A percentile compares a stretch with the other conserved stretches of the same genome.
These are phyloP conservation scores for Palythoa caribaeorum DNA, from an alignment of 92 coral and sea anemone genomes.

Conservation along the genomic window DNA sequence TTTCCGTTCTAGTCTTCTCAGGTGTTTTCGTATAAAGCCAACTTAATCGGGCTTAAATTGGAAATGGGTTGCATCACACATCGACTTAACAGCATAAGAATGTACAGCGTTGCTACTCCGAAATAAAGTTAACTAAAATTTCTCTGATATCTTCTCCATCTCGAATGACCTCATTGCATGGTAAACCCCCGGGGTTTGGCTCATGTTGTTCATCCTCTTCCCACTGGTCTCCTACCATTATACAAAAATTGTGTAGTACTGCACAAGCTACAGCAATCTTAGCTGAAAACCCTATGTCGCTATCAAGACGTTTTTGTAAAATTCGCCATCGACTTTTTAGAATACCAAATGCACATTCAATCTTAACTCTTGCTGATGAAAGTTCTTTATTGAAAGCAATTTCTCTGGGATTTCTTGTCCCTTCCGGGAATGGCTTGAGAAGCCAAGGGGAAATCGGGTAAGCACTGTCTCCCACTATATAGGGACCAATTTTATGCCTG, in stretches of 20 bases:
- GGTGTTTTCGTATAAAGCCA: not conserved
- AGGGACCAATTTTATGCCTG: constrained; percentile 37
- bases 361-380: constrained; percentile 37
- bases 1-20: constrained; percentile 1
- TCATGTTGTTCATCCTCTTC: constrained; percentile 29
- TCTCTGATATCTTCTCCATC: constrained; percentile 63
- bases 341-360: constrained; percentile 54
- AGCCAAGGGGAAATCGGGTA: constrained; percentile 61
- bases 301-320: constrained; percentile 41
- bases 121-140: constrained; percentile 44
- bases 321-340: constrained; percentile 42
- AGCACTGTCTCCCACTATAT: constrained; percentile 61
- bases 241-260: constrained; percentile 48
- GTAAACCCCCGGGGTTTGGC: constrained; percentile 14
- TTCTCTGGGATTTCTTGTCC: constrained; percentile 50
- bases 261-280: constrained; percentile 52
- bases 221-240: constrained; percentile 49
- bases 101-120: constrained; percentile 11
- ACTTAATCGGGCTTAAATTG: not conserved
- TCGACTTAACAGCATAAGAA: not conserved
- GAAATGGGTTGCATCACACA: not conserved
- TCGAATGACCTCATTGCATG: constrained; percentile 29
- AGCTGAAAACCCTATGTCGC: constrained; percentile 43
- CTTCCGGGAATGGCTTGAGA: constrained; percentile 44
- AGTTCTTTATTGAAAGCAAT: constrained; percentile 50